Percentiles rank a stretch among this genome's conserved stretches.
phyloP scores from a whole-genome alignment of 2,888 invertebrate genomes.

The Hypolimnas misippus region DNA sequence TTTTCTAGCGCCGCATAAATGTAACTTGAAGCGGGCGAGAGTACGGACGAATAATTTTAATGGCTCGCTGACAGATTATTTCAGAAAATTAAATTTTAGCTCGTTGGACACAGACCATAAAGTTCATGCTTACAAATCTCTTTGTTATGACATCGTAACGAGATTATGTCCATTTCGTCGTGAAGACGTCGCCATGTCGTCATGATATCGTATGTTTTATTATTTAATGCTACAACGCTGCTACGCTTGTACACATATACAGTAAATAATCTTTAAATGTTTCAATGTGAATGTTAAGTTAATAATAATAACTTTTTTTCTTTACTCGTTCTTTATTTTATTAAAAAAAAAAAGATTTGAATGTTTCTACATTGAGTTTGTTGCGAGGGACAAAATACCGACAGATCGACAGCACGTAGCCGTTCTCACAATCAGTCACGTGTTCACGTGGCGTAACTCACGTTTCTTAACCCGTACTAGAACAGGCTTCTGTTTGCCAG shows the following conservation, averaged over 20 bases:
- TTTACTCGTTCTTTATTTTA: neutral
- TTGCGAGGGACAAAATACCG: constrained; percentile 3
- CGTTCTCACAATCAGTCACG: constrained; percentile 48
- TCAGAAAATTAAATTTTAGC: constrained; percentile 84
- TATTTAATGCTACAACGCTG: constrained; percentile 72
- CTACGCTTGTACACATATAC: constrained; percentile 64
- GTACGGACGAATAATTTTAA: constrained; percentile 81
- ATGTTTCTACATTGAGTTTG: neutral
- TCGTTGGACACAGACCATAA: constrained; percentile 83
- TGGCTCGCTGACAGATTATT: constrained; percentile 80
- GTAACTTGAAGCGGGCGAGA: constrained; percentile 52
- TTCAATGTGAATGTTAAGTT: neutral
- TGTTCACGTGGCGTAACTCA: constrained; percentile 57
- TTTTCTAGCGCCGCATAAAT: constrained; percentile 55
- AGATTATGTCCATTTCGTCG: constrained; percentile 80
- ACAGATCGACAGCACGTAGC: constrained; percentile 29
- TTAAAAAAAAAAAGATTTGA: neutral
- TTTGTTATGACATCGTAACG: constrained; percentile 84
- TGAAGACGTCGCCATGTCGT: constrained; percentile 77
- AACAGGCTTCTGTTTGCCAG: constrained; percentile 62
- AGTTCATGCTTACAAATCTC: constrained; percentile 84
- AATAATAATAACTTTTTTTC: neutral
- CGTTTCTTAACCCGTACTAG: constrained; percentile 43
- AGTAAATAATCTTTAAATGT: constrained; percentile 41
- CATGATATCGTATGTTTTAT: constrained; percentile 77